Conservation (phyloP, 2,888 invertebrate genomes). For the Aphodius granarius region DNA sequence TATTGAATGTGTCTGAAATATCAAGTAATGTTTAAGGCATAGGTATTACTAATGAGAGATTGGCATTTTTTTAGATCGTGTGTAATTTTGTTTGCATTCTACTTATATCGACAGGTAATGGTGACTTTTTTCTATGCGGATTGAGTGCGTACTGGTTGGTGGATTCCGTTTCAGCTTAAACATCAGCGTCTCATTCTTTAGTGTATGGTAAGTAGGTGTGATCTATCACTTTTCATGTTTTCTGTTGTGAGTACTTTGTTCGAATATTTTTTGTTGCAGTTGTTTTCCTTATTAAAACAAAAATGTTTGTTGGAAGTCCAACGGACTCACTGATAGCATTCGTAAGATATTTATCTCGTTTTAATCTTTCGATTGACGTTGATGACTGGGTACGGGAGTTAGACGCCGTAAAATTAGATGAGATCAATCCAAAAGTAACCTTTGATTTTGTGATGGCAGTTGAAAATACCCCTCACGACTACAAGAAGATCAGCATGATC, state of each 20-base stretch:
- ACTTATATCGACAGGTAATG: not conserved
- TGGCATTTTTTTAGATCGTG: too few species aligned
- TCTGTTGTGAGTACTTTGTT: not conserved
- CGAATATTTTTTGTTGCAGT: not conserved
- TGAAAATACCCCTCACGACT: constrained; percentile 19
- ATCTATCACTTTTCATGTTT: not conserved
- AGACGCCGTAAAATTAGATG: constrained; percentile 13
- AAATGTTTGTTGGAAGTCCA: constrained; percentile 2
- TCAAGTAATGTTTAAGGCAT: too few species aligned
- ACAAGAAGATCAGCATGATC: constrained; percentile 19
- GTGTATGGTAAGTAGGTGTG: not conserved
- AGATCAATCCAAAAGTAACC: constrained; percentile 17
- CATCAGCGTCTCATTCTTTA: not conserved
- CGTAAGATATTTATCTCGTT: not conserved
- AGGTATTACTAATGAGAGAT: too few species aligned
- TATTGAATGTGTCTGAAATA: too few species aligned
- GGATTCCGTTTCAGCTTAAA: not conserved
- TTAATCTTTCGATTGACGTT: not conserved
- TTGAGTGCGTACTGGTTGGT: not conserved
- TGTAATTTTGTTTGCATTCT: not conserved
- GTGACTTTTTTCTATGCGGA: not conserved
- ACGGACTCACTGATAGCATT: not conserved
- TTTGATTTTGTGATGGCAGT: constrained; percentile 22
- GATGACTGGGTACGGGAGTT: constrained; percentile 21
- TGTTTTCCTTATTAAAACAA: not conserved